These are phyloP conservation scores for Cnemophilus loriae DNA, from an alignment of 2,113 vertebrate genomes.

Conservation along the genomic window DNA sequence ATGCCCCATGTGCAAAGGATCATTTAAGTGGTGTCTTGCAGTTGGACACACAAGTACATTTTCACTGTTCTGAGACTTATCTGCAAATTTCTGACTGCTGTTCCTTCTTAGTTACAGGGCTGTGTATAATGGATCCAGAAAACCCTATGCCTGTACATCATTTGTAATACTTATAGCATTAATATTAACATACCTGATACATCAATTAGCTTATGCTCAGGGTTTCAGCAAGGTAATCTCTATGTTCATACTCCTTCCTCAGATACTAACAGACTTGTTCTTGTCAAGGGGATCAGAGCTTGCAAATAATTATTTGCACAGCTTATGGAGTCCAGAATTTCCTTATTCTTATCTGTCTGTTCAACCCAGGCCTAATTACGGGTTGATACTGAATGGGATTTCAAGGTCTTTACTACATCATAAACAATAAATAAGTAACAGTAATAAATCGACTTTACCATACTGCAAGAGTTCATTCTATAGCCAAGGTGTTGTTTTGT, in stretches of 20 bases:
- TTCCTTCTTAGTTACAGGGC: neutral
- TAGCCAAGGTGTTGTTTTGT: neutral
- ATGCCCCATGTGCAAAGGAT: neutral
- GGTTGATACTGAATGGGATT: neutral
- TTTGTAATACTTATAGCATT: neutral
- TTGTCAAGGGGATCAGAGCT: neutral
- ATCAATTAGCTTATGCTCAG: neutral
- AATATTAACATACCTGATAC: neutral
- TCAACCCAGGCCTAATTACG: neutral
- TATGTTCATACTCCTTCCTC: neutral
- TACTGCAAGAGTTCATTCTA: neutral
- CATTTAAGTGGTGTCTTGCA: neutral
- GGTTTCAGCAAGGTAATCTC: neutral
- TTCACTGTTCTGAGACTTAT: neutral
- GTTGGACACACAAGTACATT: neutral
- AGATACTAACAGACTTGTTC: neutral
- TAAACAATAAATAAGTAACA: neutral
- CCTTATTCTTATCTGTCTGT: neutral
- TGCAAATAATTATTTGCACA: neutral
- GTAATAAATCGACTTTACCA: neutral
- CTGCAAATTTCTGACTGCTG: neutral
- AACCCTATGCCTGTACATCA: neutral
- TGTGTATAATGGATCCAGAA: neutral
- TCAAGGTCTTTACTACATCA: neutral
- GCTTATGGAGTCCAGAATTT: neutral